phyloP scores from a whole-genome alignment of 2,888 invertebrate species.

The Drosophila eohydei region DNA sequence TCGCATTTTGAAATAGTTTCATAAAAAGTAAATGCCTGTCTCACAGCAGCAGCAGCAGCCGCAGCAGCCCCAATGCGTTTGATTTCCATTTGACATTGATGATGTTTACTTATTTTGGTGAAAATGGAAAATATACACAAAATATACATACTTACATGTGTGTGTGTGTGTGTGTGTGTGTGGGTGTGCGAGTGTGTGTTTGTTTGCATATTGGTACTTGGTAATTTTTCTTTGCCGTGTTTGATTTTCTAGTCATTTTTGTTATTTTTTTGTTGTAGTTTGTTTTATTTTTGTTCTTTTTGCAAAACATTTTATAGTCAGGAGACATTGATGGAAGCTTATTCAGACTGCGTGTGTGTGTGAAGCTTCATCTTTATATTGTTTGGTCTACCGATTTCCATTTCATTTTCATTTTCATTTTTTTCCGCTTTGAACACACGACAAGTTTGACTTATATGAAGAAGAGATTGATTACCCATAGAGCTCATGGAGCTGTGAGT shows the following conservation, averaged over 20 bases:
- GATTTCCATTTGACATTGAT: conserved; percentile 82
- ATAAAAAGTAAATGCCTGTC: conserved; percentile 72
- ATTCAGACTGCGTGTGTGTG: conserved; percentile 13
- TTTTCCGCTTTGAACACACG: conserved; percentile 33
- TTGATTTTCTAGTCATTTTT: conserved; percentile 36
- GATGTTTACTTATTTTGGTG: conserved; percentile 81
- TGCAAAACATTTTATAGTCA: conserved; percentile 49
- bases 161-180: conserved; percentile 19
- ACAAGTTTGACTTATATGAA: conserved; percentile 77
- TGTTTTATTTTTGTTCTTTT: conserved; percentile 36
- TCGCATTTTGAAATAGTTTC: conserved; percentile 79
- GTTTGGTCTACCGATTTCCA: conserved; percentile 29
- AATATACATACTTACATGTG: conserved; percentile 21
- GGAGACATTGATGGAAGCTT: conserved; percentile 57
- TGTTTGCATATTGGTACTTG: conserved; percentile 46
- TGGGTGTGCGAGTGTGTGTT: conserved; percentile 9
- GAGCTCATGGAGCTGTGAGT: conserved; percentile 63
- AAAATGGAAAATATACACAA: conserved; percentile 78
- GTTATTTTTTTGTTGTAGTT: conserved; percentile 41
- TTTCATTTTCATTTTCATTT: conserved; percentile 38
- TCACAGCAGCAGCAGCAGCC: background rate
- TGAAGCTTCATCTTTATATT: conserved; percentile 47
- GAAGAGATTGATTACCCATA: conserved; percentile 75
- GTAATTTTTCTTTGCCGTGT: conserved; percentile 42
- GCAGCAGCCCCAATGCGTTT: conserved; percentile 54